These are phyloP conservation scores for Myotis myotis DNA, from an alignment of 2,797 vertebrate species.

Conservation along the genomic window DNA sequence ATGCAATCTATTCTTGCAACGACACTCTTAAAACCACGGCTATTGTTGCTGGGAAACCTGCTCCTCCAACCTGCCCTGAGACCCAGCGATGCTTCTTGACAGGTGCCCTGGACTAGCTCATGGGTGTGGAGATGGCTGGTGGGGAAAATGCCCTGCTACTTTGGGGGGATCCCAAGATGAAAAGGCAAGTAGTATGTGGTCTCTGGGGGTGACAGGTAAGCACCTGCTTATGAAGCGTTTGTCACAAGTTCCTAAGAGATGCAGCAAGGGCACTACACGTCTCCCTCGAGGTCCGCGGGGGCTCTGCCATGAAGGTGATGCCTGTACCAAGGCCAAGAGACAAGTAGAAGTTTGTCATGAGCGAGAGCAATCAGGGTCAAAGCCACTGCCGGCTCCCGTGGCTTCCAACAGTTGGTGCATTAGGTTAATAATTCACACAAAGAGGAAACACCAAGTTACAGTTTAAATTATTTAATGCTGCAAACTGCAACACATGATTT, in stretches of 20 bases:
- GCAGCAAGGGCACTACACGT: rapidly evolving
- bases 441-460: background rate
- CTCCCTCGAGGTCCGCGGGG: background rate
- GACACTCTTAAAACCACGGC: background rate
- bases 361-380: background rate
- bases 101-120: background rate
- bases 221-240: background rate
- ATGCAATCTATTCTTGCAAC: background rate
- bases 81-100: background rate
- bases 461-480: background rate
- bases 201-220: background rate
- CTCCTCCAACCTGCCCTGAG: background rate
- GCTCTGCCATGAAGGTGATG: background rate
- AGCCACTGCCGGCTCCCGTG: too few species aligned
- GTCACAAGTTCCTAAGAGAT: background rate
- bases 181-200: background rate
- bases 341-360: background rate
- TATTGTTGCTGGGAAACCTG: background rate
- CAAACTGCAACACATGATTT: background rate
- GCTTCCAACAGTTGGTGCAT: background rate
- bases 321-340: background rate
- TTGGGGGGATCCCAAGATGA: background rate
- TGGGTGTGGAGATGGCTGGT: background rate
- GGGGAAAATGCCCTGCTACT: background rate
- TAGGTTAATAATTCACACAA: background rate